Base-by-base conservation (phyloP, 2,888 invertebrate species). In the Tenthredo scrophulariae region DNA sequence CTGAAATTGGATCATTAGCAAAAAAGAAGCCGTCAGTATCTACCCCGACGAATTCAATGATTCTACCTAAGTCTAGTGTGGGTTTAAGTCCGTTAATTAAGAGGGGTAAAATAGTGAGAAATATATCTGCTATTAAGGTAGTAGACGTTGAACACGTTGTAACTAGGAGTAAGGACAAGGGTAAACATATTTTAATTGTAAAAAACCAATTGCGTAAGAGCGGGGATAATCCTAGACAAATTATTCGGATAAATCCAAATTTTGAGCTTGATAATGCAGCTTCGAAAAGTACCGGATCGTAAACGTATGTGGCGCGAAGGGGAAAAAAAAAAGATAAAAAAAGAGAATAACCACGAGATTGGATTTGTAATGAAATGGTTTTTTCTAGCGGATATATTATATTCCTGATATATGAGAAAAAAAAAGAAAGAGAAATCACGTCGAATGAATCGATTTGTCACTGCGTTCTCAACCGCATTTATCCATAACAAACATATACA, bases 61-160 rank as follows among this genome's bases (percentile, higher is more conserved):
- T 92, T 50, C 88, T 92, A n/a, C 92, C 91, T 0, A 92, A 90
- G 84, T 65, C 87, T 26, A 88, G 88, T n/a, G 84, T 85, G 13
- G 86, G 65, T 6, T 4, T 33, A 50, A 87, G 83, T 33, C 70
- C 87, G 2, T 79, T 86, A 6, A 85, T 88, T 29, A 84, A 88
- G 0, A 87, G 84, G 26, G 85, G 87, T 0, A 86, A 89, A 5
- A 46, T 89, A 5, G 87, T 91, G 18, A 90, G 89, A 75, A 86
- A 89, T 33, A 84, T 90, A 62, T 90, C 92, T 4, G 74, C 89
- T 0, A 67, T 92, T n/a, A 90, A 89, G 54, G 88, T 92, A 13
- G 85, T 88, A 58, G 88, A 89, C 1, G 89, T 89, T 0, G 86
- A 88, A 50, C 87, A 87, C 18, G 83, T 87, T 43, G 88, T 89